These are phyloP conservation scores for zebrafish (Danio rerio) DNA, from an alignment of 2,113 vertebrate genomes.

Conservation along the genomic window GRCz12tu NC_133176.1:53822001-53822500, in stretches of 20 bases:
- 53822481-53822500: slow-evolving; percentile 29
- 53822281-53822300: neutral
- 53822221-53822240: neutral
- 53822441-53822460: slow-evolving; percentile 23
- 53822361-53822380: slow-evolving; percentile 25
- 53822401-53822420: slow-evolving; percentile 23
- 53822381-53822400: neutral
- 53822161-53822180: slow-evolving; percentile 49
- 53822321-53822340: neutral
- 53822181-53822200: slow-evolving; percentile 60
- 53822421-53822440: slow-evolving; percentile 10
- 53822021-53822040: slow-evolving; percentile 51
- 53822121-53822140: slow-evolving; percentile 57
- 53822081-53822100: slow-evolving; percentile 17
- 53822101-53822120: neutral
- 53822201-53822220: slow-evolving; percentile 44
- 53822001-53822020: slow-evolving; percentile 19
- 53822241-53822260: neutral
- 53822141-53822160: slow-evolving; percentile 49
- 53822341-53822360: slow-evolving; percentile 11
- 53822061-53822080: slow-evolving; percentile 35
- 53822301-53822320: slow-evolving; percentile 29
- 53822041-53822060: slow-evolving; percentile 46
- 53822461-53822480: neutral
- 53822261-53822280: neutral